Percentiles rank a stretch among this genome's conserved stretches.
Conservation (phyloP, 2,113 vertebrate genomes). For the Struthidea cinerea region DNA sequence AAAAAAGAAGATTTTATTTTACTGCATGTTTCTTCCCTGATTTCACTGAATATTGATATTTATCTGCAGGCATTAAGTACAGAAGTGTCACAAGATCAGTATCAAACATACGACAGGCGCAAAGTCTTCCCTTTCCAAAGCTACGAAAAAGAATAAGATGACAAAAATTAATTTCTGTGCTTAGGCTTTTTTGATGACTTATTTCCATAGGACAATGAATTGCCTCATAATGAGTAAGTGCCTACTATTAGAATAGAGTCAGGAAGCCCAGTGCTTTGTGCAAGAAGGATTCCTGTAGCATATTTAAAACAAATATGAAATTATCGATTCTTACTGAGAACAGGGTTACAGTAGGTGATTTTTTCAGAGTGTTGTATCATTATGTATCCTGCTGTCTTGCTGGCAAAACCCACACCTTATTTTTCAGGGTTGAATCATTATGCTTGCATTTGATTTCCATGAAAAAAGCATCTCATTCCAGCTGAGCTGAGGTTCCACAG, state of each 20-base stretch:
- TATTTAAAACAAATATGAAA: not conserved
- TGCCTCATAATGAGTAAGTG: not conserved
- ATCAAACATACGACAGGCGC: fast-evolving
- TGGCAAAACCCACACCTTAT: not conserved
- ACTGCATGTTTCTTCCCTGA: not conserved
- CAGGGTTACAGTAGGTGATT: not conserved
- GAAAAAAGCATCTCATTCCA: not conserved
- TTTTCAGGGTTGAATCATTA: not conserved
- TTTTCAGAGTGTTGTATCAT: not conserved
- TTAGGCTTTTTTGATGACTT: not conserved
- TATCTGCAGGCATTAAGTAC: not conserved
- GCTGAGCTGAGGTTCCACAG: not conserved
- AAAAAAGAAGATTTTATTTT: not conserved
- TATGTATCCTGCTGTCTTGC: not conserved
- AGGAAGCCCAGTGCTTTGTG: not conserved
- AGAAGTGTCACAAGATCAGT: not conserved
- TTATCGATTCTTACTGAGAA: not conserved
- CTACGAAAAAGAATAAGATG: not conserved
- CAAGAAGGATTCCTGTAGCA: not conserved
- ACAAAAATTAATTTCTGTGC: not conserved
- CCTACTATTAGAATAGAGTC: not conserved
- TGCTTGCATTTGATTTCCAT: not conserved
- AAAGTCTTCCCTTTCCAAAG: not conserved
- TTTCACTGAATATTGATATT: not conserved
- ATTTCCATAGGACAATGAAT: not conserved